phyloP scores from a whole-genome alignment of 2,888 invertebrate genomes.

The Thelaira solivaga region DNA sequence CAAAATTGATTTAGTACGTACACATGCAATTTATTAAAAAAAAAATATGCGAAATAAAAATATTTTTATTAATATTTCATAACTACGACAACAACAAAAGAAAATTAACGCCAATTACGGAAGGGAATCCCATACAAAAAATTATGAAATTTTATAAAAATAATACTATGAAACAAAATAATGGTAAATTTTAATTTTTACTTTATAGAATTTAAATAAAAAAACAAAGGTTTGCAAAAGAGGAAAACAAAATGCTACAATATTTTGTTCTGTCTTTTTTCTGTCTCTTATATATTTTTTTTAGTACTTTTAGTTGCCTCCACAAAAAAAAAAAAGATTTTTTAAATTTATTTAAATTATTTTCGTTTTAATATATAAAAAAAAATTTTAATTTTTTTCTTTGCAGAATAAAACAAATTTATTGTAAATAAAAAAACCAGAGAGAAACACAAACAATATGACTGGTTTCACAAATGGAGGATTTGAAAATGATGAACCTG shows the following conservation, averaged over 20 bases:
- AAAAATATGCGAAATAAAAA: conserved; percentile 21
- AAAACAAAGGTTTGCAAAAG: no score
- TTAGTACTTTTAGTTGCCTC: no score
- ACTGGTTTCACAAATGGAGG: conserved; percentile 75
- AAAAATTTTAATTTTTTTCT: conserved; percentile 11
- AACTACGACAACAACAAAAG: no score
- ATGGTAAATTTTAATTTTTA: conserved; percentile 54
- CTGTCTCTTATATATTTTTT: no score
- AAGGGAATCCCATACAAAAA: conserved; percentile 19
- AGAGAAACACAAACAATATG: conserved; percentile 67
- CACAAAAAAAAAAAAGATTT: background rate
- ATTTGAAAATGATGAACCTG: conserved; percentile 76
- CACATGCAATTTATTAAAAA: conserved; percentile 41
- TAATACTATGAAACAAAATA: conserved; percentile 22
- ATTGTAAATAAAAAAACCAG: conserved; percentile 46
- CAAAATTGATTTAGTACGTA: background rate
- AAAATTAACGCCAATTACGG: conserved; percentile 45
- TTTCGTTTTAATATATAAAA: no score
- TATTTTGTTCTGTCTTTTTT: no score
- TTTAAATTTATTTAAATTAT: background rate
- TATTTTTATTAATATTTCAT: conserved; percentile 10
- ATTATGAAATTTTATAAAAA: background rate
- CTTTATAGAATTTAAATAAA: conserved; percentile 11
- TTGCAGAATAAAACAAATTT: conserved; percentile 47
- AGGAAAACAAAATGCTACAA: no score